phyloP scores from a whole-genome alignment of 2,113 vertebrate species.

The Hippocampus mohnikei region DNA sequence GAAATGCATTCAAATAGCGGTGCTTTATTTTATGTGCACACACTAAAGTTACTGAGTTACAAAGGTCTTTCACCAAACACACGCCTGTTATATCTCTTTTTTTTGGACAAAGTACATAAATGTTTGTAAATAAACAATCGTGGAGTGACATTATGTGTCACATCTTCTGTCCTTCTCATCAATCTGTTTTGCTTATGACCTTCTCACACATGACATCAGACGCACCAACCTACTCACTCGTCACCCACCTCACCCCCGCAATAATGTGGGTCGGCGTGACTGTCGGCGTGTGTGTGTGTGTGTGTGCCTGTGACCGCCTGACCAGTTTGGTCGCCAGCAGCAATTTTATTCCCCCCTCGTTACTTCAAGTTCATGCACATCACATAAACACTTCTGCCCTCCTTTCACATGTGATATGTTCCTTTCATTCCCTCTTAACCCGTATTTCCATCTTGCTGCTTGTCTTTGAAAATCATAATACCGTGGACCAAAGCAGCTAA shows the following conservation, averaged over 20 bases:
- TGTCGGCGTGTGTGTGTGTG: conserved; percentile 24
- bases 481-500: background rate
- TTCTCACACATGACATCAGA: conserved; percentile 26
- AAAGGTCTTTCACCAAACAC: background rate
- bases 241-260: conserved; percentile 33
- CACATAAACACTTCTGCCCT: conserved; percentile 54
- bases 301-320: conserved; percentile 42
- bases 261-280: conserved; percentile 29
- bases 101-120: background rate
- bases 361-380: conserved; percentile 62
- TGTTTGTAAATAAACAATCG: background rate
- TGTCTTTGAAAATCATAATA: background rate
- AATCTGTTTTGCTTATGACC: conserved; percentile 32
- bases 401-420: conserved; percentile 34
- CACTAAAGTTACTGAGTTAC: background rate
- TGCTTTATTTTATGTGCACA: background rate
- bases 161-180: conserved; percentile 23
- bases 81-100: background rate
- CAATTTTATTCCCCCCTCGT: conserved; percentile 57
- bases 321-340: conserved; percentile 47
- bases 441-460: conserved; percentile 7
- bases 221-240: background rate
- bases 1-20: background rate
- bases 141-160: background rate
- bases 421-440: background rate